phyloP scores from a whole-genome alignment of 2,888 invertebrate species.

The Philonicus albiceps region DNA sequence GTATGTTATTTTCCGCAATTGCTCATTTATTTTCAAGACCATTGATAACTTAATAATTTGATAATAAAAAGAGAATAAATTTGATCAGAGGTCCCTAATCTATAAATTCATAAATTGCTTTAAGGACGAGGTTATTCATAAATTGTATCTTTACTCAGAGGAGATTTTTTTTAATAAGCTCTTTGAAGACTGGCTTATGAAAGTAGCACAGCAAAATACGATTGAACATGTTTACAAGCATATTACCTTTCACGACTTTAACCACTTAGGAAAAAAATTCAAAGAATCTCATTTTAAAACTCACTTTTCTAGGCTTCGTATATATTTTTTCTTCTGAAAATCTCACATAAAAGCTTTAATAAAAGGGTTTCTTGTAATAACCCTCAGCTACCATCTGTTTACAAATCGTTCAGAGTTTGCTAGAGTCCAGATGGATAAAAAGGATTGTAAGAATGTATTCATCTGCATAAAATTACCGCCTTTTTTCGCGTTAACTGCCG shows the following conservation, averaged over 20 bases:
- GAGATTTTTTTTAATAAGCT: background rate
- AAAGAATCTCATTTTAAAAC: background rate
- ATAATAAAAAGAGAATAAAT: background rate
- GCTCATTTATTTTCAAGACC: too few relatives aligned
- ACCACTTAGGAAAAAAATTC: background rate
- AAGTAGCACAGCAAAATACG: background rate
- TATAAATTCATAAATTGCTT: background rate
- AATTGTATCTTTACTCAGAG: background rate
- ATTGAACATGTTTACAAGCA: background rate
- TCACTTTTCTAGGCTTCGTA: background rate
- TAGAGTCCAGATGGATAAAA: background rate
- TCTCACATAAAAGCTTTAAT: background rate
- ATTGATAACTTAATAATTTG: too few relatives aligned
- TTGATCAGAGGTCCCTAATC: background rate
- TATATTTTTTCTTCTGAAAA: background rate
- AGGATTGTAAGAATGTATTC: background rate
- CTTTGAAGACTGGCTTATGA: background rate
- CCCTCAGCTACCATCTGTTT: background rate
- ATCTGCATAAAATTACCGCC: background rate
- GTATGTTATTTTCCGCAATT: too few relatives aligned
- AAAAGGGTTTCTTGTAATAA: background rate
- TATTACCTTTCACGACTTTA: background rate
- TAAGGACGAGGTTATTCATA: background rate
- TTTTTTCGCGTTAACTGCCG: background rate
- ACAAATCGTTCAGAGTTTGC: background rate